These are phyloP conservation scores for Torymus auratus DNA, from an alignment of 2,888 invertebrate species.

Conservation along the genomic window DNA sequence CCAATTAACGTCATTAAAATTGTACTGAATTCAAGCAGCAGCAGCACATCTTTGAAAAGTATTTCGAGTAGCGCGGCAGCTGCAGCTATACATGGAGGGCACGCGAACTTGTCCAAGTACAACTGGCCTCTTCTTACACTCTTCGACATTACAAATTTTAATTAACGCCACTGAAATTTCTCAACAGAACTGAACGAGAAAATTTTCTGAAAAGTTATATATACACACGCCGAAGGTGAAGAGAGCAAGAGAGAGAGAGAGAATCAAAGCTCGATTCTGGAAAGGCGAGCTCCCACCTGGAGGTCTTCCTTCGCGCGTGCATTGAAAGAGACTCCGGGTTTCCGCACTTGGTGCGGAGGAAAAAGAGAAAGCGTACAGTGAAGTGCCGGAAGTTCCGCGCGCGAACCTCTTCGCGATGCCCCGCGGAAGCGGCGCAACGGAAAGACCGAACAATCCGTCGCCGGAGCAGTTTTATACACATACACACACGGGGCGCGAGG, in stretches of 20 bases:
- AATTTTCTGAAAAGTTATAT: constrained; percentile 5
- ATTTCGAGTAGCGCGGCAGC: no score
- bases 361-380: neutral
- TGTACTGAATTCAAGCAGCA: no score
- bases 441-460: constrained; percentile 13
- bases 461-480: constrained; percentile 7
- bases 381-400: constrained; percentile 39
- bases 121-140: no score
- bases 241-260: neutral
- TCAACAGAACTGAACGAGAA: neutral
- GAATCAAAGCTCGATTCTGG: constrained; percentile 8
- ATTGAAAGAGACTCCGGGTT: constrained; percentile 27
- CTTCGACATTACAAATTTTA: constrained; percentile 9
- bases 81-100: no score
- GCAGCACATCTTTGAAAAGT: no score
- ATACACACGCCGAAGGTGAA: no score
- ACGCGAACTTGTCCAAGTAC: no score
- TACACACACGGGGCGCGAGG: neutral
- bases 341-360: neutral
- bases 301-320: constrained; percentile 26
- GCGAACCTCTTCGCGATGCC: constrained; percentile 9
- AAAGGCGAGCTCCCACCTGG: no score
- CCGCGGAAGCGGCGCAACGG: neutral
- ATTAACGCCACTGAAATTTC: constrained; percentile 2
- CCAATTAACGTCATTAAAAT: no score